Conservation (phyloP, 2,888 invertebrate species). For the Drosophila meridionalis region DNA sequence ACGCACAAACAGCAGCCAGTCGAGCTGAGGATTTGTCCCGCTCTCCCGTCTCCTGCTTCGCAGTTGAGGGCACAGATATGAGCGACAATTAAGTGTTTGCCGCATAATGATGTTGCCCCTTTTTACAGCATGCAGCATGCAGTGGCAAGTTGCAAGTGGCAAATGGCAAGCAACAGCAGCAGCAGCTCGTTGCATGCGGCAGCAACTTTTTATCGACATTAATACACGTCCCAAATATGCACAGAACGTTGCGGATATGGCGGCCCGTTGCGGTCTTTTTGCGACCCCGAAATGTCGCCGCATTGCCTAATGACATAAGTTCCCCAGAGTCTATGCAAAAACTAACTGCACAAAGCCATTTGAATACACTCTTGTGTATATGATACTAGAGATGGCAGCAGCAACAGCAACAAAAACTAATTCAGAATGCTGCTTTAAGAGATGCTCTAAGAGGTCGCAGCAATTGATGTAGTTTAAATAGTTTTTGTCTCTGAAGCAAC, state of each 20-base stretch:
- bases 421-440: background rate
- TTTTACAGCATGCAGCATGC: constrained; percentile 52
- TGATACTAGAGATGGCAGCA: background rate
- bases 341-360: constrained; percentile 14
- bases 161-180: constrained; percentile 26
- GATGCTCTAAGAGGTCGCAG: background rate
- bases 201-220: constrained; percentile 74
- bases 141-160: constrained; percentile 15
- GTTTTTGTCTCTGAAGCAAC: no score
- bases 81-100: constrained; percentile 79
- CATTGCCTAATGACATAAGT: constrained; percentile 50
- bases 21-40: constrained; percentile 3
- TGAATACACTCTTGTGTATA: constrained; percentile 1
- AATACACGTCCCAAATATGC: constrained; percentile 61
- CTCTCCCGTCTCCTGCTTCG: background rate
- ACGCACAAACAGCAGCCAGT: constrained; percentile 29
- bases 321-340: constrained; percentile 32
- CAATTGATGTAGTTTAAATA: background rate
- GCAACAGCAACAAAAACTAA: background rate
- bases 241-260: constrained; percentile 52
- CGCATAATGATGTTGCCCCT: constrained; percentile 78
- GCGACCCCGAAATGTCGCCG: constrained; percentile 32
- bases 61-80: constrained; percentile 66
- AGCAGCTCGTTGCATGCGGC: constrained; percentile 33
- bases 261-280: constrained; percentile 25